Evolutionary conservation across 2,797 vertebrate species (phyloP), one percentile per base, ranked within the genome.

Genomic region (Manis crassicaudata): DNA sequence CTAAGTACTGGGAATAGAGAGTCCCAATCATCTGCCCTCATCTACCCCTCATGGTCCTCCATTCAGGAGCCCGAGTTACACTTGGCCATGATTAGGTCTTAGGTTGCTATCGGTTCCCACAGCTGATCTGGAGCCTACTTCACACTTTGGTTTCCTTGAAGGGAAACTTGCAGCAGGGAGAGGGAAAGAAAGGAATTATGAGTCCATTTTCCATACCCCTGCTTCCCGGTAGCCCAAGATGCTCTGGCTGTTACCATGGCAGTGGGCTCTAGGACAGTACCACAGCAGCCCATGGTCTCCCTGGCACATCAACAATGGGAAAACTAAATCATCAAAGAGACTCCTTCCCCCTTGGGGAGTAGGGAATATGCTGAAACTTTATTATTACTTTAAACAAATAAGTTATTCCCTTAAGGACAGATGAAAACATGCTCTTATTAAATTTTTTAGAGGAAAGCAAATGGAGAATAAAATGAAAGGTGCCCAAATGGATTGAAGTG

Each of bases 361-460:
- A 88, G 70, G 94, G 97, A 97, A 97, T 97, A 97, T 70, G 87
- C 92, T 97, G 92, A 97, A 97, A 97, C 93, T 97, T 96, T 93
- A 97, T 97, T 97, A 97, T 97, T 97, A 96, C 94, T 97, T 97
- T 93, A 97, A 97, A 97, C 97, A 97, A 98, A 98, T 97, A 97
- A 98, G 97, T 97, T 97, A 96, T 68, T 96, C 97, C 75, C 96
- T 96, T 88, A 96, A 97, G 96, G 93, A 81, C 65, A 97, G 93
- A 97, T 97, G 95, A 97, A 97, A 98, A 97, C 97, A 97, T 43
- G 89, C 63, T 97, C 93, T 97, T 97, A 97, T 97, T 97, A 97
- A 94, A 82, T 65, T 96, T 96, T 95, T 97, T 95, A 91, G 94
- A 95, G 97, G 84, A 94, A 87, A 89, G 67, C 76, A 94, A 94